Base-by-base conservation (phyloP, 2,888 invertebrate genomes). In the Neelides folsomi region DNA sequence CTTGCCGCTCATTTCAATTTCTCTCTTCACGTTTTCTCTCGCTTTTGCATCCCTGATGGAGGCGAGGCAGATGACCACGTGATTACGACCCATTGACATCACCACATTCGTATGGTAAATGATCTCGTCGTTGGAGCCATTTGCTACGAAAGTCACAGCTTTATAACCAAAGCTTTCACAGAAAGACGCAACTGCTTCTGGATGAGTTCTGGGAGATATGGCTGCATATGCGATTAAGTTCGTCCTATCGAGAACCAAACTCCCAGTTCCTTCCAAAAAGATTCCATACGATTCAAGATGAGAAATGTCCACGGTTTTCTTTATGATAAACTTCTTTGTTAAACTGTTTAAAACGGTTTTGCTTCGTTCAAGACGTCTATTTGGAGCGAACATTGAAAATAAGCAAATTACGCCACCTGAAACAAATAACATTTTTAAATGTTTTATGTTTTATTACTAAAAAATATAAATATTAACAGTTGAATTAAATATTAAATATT, bases 41-140 rank as follows among this genome's bases (percentile, higher is more conserved):
- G 60, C 55, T 2, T 35, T 13, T 7, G 38, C 47, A 19, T 52
- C 44, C 1, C 27, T n/a, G 44, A 63, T 53, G 6, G 59, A 35
- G 1, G 61, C 59, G 6, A 59, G 20, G 38, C 63, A 63, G 34
- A 63, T 44, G 8, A 61, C 41, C 7, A 53, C 56, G 42, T 53
- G 61, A n/a, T 48, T 39, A 18, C 59, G 56, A 8, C 54, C 59
- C 13, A 61, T 27, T 10, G 54, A 49, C 58, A 63, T 58, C 56
- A 63, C 56, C 5, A 61, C 59, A 52, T 63, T 61, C 9, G 63
- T 61, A 49, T 63, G 63, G 38, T 63, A 63, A 42, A 58, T 54
- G 2, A 52, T 48, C 18, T 47, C 34, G 3, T 56, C 57, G 10
- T 43, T 38, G 15, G 55, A 38, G 46, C 58, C 61, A n/a, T 47